These are phyloP conservation scores for Palythoa heliodiscus DNA, from an alignment of 92 coral and sea anemone genomes.

Conservation along the genomic window DNA sequence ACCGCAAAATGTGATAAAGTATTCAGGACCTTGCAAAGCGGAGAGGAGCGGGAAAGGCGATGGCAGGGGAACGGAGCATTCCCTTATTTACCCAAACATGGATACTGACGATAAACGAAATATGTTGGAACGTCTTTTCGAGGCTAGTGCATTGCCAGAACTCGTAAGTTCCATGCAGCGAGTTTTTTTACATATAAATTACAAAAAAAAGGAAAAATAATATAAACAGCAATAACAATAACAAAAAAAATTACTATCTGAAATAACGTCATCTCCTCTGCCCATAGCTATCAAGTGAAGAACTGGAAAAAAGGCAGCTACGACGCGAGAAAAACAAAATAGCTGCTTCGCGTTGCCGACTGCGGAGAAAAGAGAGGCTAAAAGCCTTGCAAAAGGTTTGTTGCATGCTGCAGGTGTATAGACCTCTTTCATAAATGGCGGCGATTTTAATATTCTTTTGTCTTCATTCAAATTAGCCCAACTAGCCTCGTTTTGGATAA, in stretches of 20 bases:
- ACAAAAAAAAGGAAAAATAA: no score
- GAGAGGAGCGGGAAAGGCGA: background rate
- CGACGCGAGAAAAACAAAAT: conserved; percentile 56
- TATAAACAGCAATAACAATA: no score
- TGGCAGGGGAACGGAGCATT: background rate
- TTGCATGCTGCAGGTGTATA: background rate
- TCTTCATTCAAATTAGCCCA: no score
- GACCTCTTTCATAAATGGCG: no score
- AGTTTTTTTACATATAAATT: no score
- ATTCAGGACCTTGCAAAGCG: no score
- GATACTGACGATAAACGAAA: no score
- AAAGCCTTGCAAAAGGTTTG: conserved; percentile 50
- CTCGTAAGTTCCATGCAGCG: background rate
- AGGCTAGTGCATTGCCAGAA: background rate
- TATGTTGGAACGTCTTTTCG: no score
- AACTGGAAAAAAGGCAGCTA: conserved; percentile 55
- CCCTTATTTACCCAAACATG: no score
- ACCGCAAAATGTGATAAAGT: background rate
- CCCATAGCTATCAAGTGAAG: conserved; percentile 34
- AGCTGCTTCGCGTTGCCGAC: conserved; percentile 61
- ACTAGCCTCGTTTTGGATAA: no score
- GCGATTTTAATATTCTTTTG: no score
- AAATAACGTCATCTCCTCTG: background rate
- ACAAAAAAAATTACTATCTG: no score
- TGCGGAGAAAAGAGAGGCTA: conserved; percentile 51